A percentile compares a stretch with the other conserved stretches of the same genome.
phyloP scores from a whole-genome alignment of 2,888 invertebrate species.

The Steromphala cineraria region DNA sequence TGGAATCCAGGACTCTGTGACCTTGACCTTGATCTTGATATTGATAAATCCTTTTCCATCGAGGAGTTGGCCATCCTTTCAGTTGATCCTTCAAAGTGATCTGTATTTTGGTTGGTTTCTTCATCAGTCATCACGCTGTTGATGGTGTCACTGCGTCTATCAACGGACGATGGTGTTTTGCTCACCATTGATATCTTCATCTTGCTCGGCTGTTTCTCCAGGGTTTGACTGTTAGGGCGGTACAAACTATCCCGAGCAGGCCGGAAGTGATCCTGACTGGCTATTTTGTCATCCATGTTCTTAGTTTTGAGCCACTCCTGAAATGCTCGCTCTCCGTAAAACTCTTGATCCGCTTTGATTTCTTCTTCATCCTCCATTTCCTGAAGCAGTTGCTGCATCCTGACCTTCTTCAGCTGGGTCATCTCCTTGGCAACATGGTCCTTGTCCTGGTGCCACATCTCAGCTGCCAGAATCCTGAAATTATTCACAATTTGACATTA shows the following conservation, averaged over 20 bases:
- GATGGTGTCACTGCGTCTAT: constrained; percentile 7
- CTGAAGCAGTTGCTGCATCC: constrained; percentile 71
- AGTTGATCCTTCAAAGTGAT: constrained; percentile 14
- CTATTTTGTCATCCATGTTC: constrained; percentile 27
- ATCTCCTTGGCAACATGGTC: constrained; percentile 70
- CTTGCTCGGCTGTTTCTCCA: constrained; percentile 17
- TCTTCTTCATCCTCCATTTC: constrained; percentile 70
- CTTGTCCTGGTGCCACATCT: constrained; percentile 74
- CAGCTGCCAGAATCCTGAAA: constrained; percentile 72
- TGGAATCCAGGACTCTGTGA: neutral
- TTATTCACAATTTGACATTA: neutral
- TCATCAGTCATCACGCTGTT: constrained; percentile 11
- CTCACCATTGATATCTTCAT: constrained; percentile 25
- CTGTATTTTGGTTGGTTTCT: constrained; percentile 30
- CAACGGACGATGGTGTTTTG: neutral
- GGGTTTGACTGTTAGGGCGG: neutral
- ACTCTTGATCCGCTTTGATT: constrained; percentile 62
- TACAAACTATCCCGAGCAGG: neutral
- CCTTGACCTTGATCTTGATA: neutral
- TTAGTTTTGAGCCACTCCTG: constrained; percentile 59
- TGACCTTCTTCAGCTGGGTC: constrained; percentile 65
- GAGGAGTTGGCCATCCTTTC: neutral
- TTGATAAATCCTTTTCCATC: neutral
- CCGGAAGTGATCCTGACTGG: neutral
- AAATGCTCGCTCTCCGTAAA: constrained; percentile 69